These are phyloP conservation scores for Pedetes capensis DNA, from an alignment of 2,113 vertebrate species.

Conservation along the genomic window DNA sequence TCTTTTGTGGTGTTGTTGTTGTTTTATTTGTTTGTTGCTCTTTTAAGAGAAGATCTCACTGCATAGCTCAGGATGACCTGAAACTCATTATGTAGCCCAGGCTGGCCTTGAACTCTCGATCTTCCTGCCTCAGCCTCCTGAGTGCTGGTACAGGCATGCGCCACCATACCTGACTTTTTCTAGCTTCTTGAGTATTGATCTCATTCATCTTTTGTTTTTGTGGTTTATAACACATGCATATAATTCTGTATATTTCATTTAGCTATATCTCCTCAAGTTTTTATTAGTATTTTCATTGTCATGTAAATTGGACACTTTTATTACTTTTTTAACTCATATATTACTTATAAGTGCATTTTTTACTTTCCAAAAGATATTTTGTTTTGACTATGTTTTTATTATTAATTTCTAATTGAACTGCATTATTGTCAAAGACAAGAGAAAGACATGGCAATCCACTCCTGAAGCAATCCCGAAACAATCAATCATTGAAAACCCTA, in stretches of 20 bases:
- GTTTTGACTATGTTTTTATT: constrained; percentile 34
- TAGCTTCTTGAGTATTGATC: constrained; percentile 6
- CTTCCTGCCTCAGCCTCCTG: too few relatives aligned
- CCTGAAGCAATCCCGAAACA: too few relatives aligned
- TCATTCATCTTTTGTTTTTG: background rate
- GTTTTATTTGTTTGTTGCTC: too few relatives aligned
- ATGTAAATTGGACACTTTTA: constrained; percentile 1
- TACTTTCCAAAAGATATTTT: background rate
- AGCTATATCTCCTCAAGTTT: background rate
- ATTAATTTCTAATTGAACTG: constrained; percentile 41
- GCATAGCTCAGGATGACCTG: too few relatives aligned
- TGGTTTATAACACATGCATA: background rate
- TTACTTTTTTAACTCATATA: background rate
- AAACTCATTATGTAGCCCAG: too few relatives aligned
- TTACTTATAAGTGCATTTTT: constrained; percentile 28
- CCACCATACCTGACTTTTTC: too few relatives aligned
- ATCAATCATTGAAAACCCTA: too few relatives aligned
- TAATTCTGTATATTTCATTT: constrained; percentile 20
- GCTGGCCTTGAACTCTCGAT: too few relatives aligned
- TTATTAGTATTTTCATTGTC: background rate
- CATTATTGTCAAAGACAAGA: background rate
- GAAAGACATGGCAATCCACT: too few relatives aligned
- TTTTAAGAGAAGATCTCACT: too few relatives aligned
- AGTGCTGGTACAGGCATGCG: too few relatives aligned
- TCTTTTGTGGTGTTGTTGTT: too few relatives aligned